Base-by-base conservation (phyloP, 2,113 vertebrate genomes). In the Anas platyrhynchos region DNA sequence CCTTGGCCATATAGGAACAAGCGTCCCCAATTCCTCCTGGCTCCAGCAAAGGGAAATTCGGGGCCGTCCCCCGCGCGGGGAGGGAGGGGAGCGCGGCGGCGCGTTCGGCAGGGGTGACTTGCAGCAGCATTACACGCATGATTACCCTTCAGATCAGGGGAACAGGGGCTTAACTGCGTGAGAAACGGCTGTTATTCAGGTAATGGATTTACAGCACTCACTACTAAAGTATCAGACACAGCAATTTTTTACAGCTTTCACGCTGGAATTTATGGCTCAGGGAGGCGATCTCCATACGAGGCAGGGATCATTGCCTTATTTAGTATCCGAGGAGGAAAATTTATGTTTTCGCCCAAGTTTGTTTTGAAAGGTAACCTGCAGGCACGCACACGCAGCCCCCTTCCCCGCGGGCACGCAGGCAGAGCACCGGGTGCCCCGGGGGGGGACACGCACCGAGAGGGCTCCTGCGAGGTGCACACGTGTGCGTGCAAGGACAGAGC, bases 151-250 rank as follows among this genome's bases (percentile, higher is more conserved):
- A 88, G 96, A 96, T 87, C 91, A 82, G 83, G 95, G 94, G 93
- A 97, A 38, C 93, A 13, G 96, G 75, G 92, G 96, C 96, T 97
- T 68, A 97, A 97, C 95, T 55, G 94, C 94, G 79, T 54, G 96
- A 82, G 88, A 97, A 97, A 97, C 96, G 94, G 93, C 93, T 94
- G 86, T 93, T 97, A 98, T 98, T 97, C 98, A 98, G 98, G 98
- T 98, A 98, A 98, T 98, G 97, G 98, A 97, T 97, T 97, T 97
- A 97, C 94, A 96, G 94, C 94, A 48, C 95, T 97, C 90, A 41
- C 95, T n/a, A 73, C 96, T 93, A 92, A 94, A 97, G 88, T 92
- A 96, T 96, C 97, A 88, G 97, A 97, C 96, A 96, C 95, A 97
- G 97, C 95, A 76, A 96, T 96, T 96, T 97, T 97, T 97, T 97